A percentile compares a stretch with the other conserved stretches of the same genome.
Evolutionary conservation across 1,140 invertebrate species (phyloP).

Genomic region (Platyscapa corneri): DNA sequence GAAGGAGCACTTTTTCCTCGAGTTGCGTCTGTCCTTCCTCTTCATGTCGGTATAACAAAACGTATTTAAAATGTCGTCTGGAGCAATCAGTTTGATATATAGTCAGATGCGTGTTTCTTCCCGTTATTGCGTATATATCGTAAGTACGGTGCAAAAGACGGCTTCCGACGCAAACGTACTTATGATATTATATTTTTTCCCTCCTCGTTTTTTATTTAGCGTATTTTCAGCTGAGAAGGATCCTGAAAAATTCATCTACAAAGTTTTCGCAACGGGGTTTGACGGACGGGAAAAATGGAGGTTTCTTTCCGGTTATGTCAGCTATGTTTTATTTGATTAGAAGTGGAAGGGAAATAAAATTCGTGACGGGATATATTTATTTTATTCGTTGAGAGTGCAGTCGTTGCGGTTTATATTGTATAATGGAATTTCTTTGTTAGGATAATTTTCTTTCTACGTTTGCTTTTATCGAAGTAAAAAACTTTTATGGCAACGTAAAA

Average conservation of each 20-base stretch:
- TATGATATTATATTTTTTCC: constrained; percentile 3
- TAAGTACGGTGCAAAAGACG: constrained; percentile 14
- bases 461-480: constrained; percentile 14
- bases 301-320: constrained; percentile 23
- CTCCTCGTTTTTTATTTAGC: no score
- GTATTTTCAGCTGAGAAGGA: no score
- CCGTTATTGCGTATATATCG: constrained; percentile 19
- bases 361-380: constrained; percentile 17
- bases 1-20: no score
- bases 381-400: constrained; percentile 3
- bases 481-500: constrained; percentile 38
- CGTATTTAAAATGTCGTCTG: constrained; percentile 28
- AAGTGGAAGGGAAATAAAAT: constrained; percentile 37
- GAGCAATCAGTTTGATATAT: constrained; percentile 27
- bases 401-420: constrained; percentile 14
- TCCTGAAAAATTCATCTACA: constrained; percentile 39
- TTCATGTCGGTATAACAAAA: not conserved
- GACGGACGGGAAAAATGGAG: constrained; percentile 25
- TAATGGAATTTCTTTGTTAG: constrained; percentile 46
- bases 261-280: constrained; percentile 6
- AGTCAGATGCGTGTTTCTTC: not conserved
- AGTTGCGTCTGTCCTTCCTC: no score
- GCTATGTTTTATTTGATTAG: constrained; percentile 51
- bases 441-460: constrained; percentile 42
- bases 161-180: constrained; percentile 18